Evolutionary conservation across 2,113 vertebrate species (phyloP), one percentile per base, ranked within the genome.

Genomic region (Pandion haliaetus): DNA sequence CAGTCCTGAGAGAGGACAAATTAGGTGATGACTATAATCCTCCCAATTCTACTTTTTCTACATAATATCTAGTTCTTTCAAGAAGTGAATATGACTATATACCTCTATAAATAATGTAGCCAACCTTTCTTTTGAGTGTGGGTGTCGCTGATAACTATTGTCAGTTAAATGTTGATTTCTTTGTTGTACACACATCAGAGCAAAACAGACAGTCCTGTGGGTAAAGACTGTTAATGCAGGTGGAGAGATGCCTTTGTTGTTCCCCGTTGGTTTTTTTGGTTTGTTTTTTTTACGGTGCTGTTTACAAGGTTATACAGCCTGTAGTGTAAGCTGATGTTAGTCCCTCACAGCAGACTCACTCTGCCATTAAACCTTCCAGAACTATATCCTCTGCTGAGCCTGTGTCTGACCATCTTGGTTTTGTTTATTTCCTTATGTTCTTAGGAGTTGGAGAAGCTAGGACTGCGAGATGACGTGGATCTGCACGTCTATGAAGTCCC

Each of bases 401-500:
- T 1, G 1, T 36, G 29, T 5, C 83, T 95, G 45, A 87, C 63
- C 76, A 0, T 4, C 54, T 36, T 5, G 63, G 10, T 5, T 88
- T 86, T 42, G 5, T 62, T 65, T 26, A 20, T 50, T 52, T n/a
- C 76, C 29, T 21, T 87, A 6, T 80, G 17, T 38, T 86, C 71
- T 17, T 66, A 99, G 99, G 99, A 99, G 96, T 86, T 99, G 96
- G 97, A 99, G 95, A 99, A 98, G 86, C 97, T 99, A 15, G 99
- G 99, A 3, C 97, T 99, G 32, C 97, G 99, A 3, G 98, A 99
- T 5, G 97, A 97, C 0, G 98, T 99, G 70, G 98, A 99, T 63
- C 98, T 99, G 32, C 97, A 98, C 1, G 98, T 99, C 80, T 99
- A 98, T 1, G 99, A 99, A 96, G 98, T 99, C 44, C 99, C 99